Evolutionary conservation across 2,113 vertebrate genomes (phyloP).

Genomic region (Pheucticus melanocephalus): DNA sequence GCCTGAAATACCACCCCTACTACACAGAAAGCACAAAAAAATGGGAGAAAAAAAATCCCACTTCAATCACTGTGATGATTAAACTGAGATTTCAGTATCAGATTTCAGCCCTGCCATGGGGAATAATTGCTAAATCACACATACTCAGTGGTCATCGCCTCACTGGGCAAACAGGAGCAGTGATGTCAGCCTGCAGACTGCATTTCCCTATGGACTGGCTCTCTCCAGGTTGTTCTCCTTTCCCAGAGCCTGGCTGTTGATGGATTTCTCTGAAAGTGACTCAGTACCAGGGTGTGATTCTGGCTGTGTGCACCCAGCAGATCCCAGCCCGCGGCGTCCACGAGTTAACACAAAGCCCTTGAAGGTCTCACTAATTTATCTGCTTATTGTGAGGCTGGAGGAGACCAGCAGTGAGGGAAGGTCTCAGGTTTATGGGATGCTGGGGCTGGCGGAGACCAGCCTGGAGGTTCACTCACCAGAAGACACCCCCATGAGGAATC

Average conservation of each 20-base stretch:
- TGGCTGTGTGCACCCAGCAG: fast-evolving
- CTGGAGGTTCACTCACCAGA: neutral
- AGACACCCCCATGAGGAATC: neutral
- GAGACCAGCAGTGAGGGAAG: neutral
- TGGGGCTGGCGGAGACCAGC: neutral
- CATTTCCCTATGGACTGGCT: neutral
- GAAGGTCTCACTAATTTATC: neutral
- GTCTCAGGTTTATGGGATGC: neutral
- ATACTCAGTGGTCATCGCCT: fast-evolving
- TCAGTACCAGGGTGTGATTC: neutral
- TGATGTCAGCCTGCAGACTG: neutral
- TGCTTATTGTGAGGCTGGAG: neutral
- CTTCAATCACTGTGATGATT: neutral
- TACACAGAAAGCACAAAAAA: neutral
- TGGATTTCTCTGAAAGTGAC: neutral
- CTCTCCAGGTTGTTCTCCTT: neutral
- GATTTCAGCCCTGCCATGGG: neutral
- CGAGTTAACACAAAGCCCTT: neutral
- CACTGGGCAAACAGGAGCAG: fast-evolving
- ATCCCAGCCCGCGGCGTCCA: fast-evolving
- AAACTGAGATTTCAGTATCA: neutral
- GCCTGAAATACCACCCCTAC: neutral
- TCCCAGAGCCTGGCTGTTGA: neutral
- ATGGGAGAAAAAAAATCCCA: neutral
- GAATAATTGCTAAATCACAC: neutral